Conservation (phyloP, 2,797 vertebrate genomes). For the Dromococcyx pavoninus region DNA sequence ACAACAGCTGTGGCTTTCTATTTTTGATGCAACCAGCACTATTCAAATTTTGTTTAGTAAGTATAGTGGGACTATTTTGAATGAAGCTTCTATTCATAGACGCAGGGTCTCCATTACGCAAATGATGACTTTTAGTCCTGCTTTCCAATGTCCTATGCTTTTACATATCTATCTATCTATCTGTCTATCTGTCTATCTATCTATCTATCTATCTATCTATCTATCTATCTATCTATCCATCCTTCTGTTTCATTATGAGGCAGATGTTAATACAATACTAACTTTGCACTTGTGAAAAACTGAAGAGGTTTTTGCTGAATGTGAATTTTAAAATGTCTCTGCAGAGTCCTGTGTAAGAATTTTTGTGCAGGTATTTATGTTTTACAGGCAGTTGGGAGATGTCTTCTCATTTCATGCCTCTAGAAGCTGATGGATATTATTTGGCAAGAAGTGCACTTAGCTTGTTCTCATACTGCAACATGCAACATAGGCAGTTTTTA, state of each 20-base stretch:
- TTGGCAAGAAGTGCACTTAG: not conserved
- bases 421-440: not conserved
- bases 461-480: not conserved
- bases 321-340: not conserved
- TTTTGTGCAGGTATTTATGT: not conserved
- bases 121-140: not conserved
- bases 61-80: not conserved
- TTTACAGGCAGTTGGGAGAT: not conserved
- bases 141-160: not conserved
- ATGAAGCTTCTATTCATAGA: not conserved
- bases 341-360: not conserved
- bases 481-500: not conserved
- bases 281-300: not conserved
- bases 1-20: not conserved
- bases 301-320: not conserved
- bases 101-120: not conserved
- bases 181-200: not conserved
- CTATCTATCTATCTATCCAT: not conserved
- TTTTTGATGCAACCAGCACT: not conserved
- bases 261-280: not conserved
- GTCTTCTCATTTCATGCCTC: not conserved
- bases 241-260: not conserved
- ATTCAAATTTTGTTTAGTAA: not conserved
- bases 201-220: not conserved
- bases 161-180: not conserved